Evolutionary conservation across 2,888 invertebrate genomes (phyloP).

Genomic region (Dicranocentrus wangi): DNA sequence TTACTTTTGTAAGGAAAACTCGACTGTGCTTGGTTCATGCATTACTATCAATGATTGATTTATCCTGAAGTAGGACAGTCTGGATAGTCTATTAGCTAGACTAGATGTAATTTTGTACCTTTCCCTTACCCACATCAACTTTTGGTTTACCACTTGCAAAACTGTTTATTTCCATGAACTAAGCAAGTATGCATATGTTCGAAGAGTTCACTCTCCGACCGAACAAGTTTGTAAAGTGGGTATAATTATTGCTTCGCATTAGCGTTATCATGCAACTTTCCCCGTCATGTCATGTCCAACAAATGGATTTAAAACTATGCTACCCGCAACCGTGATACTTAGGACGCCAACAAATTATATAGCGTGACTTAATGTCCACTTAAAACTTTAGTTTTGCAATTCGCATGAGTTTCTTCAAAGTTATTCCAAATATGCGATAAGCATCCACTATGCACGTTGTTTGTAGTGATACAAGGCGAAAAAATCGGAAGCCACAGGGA

Average conservation of each 20-base stretch:
- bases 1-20: too few relatives aligned
- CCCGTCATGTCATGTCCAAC: not conserved
- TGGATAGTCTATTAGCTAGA: too few relatives aligned
- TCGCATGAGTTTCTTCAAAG: not conserved
- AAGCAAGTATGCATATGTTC: too few relatives aligned
- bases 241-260: constrained; percentile 14
- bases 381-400: not conserved
- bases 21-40: too few relatives aligned
- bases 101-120: too few relatives aligned
- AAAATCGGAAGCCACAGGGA: constrained; percentile 2
- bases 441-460: not conserved
- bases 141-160: too few relatives aligned
- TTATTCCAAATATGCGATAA: constrained; percentile 3
- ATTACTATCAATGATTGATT: too few relatives aligned
- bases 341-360: constrained; percentile 9
- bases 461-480: not conserved
- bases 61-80: too few relatives aligned
- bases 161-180: too few relatives aligned
- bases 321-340: constrained; percentile 6
- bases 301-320: constrained; percentile 11
- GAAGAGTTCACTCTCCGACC: too few relatives aligned
- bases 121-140: too few relatives aligned
- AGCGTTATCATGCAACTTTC: constrained; percentile 14
- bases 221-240: not conserved
- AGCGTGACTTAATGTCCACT: not conserved